Evolutionary conservation across 2,888 invertebrate species (phyloP).

Genomic region (Luffia ferchaultella): DNA sequence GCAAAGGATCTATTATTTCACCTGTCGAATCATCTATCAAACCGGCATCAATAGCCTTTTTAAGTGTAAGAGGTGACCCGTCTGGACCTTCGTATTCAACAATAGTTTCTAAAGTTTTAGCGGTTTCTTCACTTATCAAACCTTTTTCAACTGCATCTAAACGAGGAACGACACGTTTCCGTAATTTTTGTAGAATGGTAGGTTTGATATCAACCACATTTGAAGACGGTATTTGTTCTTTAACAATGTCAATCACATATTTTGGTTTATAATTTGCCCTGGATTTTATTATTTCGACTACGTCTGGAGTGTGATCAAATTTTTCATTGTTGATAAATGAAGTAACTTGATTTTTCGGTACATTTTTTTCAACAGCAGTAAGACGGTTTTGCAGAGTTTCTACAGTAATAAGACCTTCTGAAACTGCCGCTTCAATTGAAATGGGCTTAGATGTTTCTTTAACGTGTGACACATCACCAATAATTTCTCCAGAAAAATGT

Average conservation of each 20-base stretch:
- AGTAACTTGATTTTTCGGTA: conserved; percentile 1
- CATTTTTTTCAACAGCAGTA: conserved; percentile 37
- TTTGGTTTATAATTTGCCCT: conserved; percentile 70
- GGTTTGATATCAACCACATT: conserved; percentile 72
- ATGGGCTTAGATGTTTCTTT: conserved; percentile 51
- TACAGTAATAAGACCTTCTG: conserved; percentile 61
- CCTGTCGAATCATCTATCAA: conserved; percentile 79
- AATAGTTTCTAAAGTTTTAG: conserved; percentile 70
- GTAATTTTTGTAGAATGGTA: conserved; percentile 78
- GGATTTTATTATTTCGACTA: conserved; percentile 66
- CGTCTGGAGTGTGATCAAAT: conserved; percentile 38
- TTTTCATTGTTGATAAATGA: conserved; percentile 11
- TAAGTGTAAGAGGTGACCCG: conserved; percentile 73
- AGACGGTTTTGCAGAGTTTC: conserved; percentile 57
- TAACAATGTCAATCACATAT: conserved; percentile 70
- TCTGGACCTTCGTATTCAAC: conserved; percentile 63
- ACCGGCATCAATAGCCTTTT: conserved; percentile 76
- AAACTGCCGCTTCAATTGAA: conserved; percentile 67
- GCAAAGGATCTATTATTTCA: conserved; percentile 82
- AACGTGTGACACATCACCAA: conserved; percentile 25
- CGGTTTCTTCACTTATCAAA: conserved; percentile 80
- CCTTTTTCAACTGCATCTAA: conserved; percentile 81
- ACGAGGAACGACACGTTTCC: conserved; percentile 78
- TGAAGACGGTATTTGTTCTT: conserved; percentile 63
- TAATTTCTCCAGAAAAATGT: neutral